phyloP scores from a whole-genome alignment of 2,113 vertebrate genomes.

The Solea solea region DNA sequence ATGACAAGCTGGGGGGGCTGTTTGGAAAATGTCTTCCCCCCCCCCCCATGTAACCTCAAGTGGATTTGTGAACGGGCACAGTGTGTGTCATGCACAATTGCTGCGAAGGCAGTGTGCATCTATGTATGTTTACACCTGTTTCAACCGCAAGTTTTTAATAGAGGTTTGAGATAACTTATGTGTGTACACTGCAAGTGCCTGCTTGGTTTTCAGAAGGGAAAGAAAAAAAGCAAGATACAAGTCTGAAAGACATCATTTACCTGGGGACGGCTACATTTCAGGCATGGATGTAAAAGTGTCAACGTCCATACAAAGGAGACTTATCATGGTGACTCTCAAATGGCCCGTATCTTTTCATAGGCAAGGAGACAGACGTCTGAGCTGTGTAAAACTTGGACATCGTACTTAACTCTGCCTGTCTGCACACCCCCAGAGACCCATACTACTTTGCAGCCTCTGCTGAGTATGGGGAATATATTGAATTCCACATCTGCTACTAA shows the following conservation, averaged over 20 bases:
- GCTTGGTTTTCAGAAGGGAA: constrained; percentile 44
- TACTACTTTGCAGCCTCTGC: constrained; percentile 31
- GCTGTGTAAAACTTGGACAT: constrained; percentile 40
- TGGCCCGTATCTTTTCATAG: constrained; percentile 66
- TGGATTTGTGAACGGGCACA: constrained; percentile 53
- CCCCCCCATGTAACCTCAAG: constrained; percentile 21
- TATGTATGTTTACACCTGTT: constrained; percentile 69
- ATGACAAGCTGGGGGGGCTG: constrained; percentile 60
- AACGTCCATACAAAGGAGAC: constrained; percentile 66
- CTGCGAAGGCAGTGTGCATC: constrained; percentile 46
- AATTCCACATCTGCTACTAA: constrained; percentile 50
- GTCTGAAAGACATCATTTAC: constrained; percentile 77
- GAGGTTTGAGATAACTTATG: constrained; percentile 54
- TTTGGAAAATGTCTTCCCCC: constrained; percentile 51
- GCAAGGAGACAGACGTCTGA: constrained; percentile 38
- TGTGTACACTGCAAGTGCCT: constrained; percentile 45
- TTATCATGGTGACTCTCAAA: constrained; percentile 66
- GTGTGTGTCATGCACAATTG: constrained; percentile 53
- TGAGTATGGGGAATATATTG: constrained; percentile 40
- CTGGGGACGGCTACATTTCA: constrained; percentile 63
- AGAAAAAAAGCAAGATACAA: constrained; percentile 53
- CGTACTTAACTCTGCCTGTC: constrained; percentile 44
- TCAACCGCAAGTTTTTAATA: constrained; percentile 62
- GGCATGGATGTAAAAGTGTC: constrained; percentile 75
- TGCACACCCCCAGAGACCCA: constrained; percentile 38